These are phyloP conservation scores for Talpa occidentalis DNA, from an alignment of 2,113 vertebrate genomes.

Conservation along the genomic window DNA sequence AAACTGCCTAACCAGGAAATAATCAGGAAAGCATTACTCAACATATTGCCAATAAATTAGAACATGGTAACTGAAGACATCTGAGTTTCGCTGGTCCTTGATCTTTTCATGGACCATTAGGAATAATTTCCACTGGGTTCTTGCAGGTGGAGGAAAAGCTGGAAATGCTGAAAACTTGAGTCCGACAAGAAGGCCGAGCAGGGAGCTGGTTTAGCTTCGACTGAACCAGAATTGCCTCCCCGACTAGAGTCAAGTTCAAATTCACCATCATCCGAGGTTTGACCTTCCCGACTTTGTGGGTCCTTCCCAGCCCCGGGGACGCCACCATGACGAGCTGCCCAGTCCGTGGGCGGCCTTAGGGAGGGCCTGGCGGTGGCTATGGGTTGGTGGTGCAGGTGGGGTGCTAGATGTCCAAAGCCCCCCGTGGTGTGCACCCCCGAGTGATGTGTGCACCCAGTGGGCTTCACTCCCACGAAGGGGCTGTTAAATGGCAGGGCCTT, in stretches of 20 bases:
- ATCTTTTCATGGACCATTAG: constrained; percentile 68
- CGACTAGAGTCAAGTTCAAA: background rate
- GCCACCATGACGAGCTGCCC: accelerated
- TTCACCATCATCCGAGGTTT: accelerated
- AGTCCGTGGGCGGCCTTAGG: no score
- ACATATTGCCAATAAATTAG: constrained; percentile 23
- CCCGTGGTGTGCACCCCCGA: accelerated
- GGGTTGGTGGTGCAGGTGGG: background rate
- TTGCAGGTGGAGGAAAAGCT: constrained; percentile 36
- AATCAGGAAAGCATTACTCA: constrained; percentile 70
- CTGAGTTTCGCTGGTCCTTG: constrained; percentile 6
- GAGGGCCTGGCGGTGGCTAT: background rate
- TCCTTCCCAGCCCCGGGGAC: background rate
- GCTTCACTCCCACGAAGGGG: background rate
- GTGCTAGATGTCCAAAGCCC: no score
- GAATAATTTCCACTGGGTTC: constrained; percentile 61
- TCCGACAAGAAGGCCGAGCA: background rate
- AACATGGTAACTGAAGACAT: constrained; percentile 52
- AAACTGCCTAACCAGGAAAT: constrained; percentile 44
- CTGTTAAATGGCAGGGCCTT: no score
- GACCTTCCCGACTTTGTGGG: no score
- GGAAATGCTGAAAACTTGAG: constrained; percentile 9
- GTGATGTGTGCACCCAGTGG: background rate
- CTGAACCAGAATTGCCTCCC: no score
- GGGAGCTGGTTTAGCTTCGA: background rate